Evolutionary conservation across 2,797 vertebrate species (phyloP), one percentile per base, ranked within the genome.

Genomic region (Taenioides sp.): DNA sequence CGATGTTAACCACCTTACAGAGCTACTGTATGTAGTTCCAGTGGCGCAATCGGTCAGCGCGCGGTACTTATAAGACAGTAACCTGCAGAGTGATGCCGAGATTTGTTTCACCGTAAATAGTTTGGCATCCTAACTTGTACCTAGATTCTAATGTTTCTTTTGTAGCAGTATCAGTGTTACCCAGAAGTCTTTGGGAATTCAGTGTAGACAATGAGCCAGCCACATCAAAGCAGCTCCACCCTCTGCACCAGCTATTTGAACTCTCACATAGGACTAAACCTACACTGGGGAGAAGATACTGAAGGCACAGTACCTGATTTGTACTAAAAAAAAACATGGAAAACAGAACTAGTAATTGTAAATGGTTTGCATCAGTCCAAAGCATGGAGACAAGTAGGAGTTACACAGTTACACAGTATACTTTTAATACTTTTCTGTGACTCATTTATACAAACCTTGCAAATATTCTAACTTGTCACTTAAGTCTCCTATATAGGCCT

Each of bases 181-280:
- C 67, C 72, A 78, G 80, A 84, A 82, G 84, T 63, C 23, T 61
- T 7, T 47, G 22, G 57, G 55, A 49, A 14, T 77, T 69, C 17
- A 22, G 72, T 69, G 65, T 37, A 76, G 71, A 79, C 71, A 74
- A 73, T 78, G 74, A 78, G 79, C 74, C 37, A 74, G 34, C 75
- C 65, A 80, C 83, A 83, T 84, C 78, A 85, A 82, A 86, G 76
- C 50, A 0, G 31, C 72, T 22, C 52, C 58, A 65, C 62, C 9
- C 37, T 9, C 37, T 4, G 57, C 23, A 3, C 57, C 72, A 55
- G 77, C 75, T 55, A 71, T 79, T 70, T 73, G 73, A 83, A 78
- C 67, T 14, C 1, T 7, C 60, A 70, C 77, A 49, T 60, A 7
- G 54, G 58, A 27, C 47, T 61, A 73, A 73, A 70, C 73, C 72